Evolutionary conservation across 2,797 vertebrate genomes (phyloP), one percentile per base, ranked within the genome.

Genomic region (Melanotaenia pygmaea): DNA sequence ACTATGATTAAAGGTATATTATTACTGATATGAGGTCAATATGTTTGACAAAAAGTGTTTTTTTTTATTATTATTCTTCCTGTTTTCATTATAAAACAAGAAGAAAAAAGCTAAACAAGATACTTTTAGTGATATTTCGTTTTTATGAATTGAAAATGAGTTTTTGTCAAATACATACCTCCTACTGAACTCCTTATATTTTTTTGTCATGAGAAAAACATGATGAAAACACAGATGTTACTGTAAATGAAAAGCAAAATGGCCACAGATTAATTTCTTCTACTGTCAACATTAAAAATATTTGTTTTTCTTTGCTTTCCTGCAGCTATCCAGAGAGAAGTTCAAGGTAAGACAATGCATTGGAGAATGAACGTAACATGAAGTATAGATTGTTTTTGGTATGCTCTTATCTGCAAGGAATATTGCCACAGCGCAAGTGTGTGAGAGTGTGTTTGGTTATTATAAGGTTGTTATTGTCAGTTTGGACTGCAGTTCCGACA

Each of bases 401-500:
- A 82, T 81, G 73, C 80, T 87, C 68, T 86, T 84, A 67, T 83
- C 81, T 87, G 77, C 67, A 80, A 80, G 86, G 80, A 82, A 76
- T 87, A 73, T 88, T 79, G 80, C 65, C 53, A 43, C 79, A 83
- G 85, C 71, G 61, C 81, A 77, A 50, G 62, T 58, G 77, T 84
- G 76, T 72, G 76, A 71, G 83, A 77, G 65, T 80, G 74, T 90
- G 82, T 81, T 76, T 45, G 66, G 77, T 83, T 86, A 76, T 85
- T 84, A 90, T 89, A 76, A 76, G 84, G 83, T 86, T 85, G 79
- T 87, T 91, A 88, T 91, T 94, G 92, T 94, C 88, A 82, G 87
- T 94, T 94, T 94, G 95, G 93, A 94, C 94, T 94, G 93, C 93
- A 93, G 94, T 94, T 94, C 90, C 94, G 91, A 91, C 92, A 92